Evolutionary conservation across 2,888 invertebrate species (phyloP), one percentile per base, ranked within the genome.

Genomic region (Agrotis clavis): DNA sequence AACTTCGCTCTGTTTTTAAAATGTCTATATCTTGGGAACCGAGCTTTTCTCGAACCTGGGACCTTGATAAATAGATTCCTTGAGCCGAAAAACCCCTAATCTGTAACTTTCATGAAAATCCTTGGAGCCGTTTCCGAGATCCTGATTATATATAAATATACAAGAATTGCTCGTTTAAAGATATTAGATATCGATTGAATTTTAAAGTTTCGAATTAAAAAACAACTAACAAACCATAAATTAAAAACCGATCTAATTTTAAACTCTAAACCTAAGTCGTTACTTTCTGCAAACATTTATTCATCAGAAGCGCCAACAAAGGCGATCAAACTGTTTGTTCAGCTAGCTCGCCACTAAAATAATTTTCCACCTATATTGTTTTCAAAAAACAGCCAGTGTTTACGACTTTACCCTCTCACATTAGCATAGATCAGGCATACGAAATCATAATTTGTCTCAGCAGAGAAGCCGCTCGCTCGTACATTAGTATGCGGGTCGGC

Each of bases 401-500:
- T 75, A 79, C 68, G 54, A 41, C 48, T 21, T 47, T 66, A 73
- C 73, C 68, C 69, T 71, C 48, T 54, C 65, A 48, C 74, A 80
- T 77, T 80, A 80, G 62, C 70, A 77, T 83, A 77, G 53, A 83
- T 83, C 67, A 77, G 59, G 45, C 84, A 78, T 77, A 70, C 64
- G 47, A 69, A 64, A 50, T 74, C 81, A 60, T 79, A 83, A 77
- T 71, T 82, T 71, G 61, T 69, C 67, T 66, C 67, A 65, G 47
- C 71, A 83, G 63, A 87, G 90, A 84, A 86, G 73, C 84, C 79
- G 68, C 68, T 68, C 84, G n/a, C 78, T 78, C 72, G 77, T 81
- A 83, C 80, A 90, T 91, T 90, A 90, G 91, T 91, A 92, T 92
- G 89, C 91, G 88, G 88, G 86, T 86, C 88, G 86, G 72, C 67